A percentile compares a stretch with the other conserved stretches of the same genome.
Conservation (phyloP, 64 coral and sea anemone genomes). For the Pocillopora verrucosa region DNA sequence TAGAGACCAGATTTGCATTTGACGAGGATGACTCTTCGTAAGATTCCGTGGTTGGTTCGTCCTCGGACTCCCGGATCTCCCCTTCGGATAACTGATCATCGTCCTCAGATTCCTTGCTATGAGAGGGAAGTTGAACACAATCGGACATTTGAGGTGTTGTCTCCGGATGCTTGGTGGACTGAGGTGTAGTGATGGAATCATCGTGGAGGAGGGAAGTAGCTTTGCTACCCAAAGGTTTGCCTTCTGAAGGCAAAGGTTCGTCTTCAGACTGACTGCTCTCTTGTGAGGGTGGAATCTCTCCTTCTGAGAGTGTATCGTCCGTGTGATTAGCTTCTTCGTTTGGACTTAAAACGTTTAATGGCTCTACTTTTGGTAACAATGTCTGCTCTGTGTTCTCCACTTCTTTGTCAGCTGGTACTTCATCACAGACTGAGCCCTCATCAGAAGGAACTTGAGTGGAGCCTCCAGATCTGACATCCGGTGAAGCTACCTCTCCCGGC, state of each 20-base stretch:
- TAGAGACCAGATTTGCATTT: not conserved
- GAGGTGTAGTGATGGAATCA: not conserved
- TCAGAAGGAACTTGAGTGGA: slow-evolving; percentile 27
- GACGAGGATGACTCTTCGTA: not conserved
- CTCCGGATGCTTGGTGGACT: not conserved
- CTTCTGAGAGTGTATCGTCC: slow-evolving; percentile 20
- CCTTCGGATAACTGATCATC: slow-evolving; percentile 26
- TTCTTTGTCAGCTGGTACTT: not conserved
- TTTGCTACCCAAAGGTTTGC: not conserved
- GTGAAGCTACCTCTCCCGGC: not conserved
- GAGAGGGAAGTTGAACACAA: not conserved
- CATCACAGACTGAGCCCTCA: slow-evolving; percentile 11
- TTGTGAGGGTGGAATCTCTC: slow-evolving; percentile 17
- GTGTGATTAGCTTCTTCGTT: not conserved
- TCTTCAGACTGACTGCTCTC: slow-evolving; percentile 11
- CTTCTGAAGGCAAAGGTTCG: not conserved
- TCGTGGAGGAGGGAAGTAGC: not conserved
- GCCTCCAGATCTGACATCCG: not conserved
- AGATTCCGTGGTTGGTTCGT: slow-evolving; percentile 16
- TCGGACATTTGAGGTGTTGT: not conserved
- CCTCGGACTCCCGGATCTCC: slow-evolving; percentile 22
- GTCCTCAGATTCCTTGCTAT: not conserved
- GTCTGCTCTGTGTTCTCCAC: not conserved
- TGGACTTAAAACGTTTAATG: not conserved
- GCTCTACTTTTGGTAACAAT: not conserved